phyloP scores from a whole-genome alignment of 1,140 invertebrate species.

The Heliconius congener region DNA sequence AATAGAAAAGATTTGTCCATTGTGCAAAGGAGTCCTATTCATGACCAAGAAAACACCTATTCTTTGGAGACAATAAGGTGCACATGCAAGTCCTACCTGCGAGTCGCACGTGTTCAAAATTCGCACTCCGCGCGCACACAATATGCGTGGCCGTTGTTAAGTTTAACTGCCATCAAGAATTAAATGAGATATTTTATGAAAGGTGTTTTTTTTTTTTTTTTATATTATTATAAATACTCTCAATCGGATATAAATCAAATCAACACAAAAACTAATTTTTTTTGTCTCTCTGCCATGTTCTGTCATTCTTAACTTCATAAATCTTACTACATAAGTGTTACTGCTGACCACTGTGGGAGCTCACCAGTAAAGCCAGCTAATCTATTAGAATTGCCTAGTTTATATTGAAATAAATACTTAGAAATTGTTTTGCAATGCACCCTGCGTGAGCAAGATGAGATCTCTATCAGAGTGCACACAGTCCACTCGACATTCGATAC shows the following conservation, averaged over 20 bases:
- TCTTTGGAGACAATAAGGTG: slow-evolving; percentile 63
- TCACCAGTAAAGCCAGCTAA: not conserved
- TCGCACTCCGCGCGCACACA: slow-evolving; percentile 62
- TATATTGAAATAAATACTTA: not conserved
- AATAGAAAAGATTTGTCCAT: slow-evolving; percentile 58
- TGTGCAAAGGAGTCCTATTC: slow-evolving; percentile 73
- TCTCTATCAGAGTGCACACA: slow-evolving; percentile 62
- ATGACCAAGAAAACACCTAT: slow-evolving; percentile 66
- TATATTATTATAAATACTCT: not conserved
- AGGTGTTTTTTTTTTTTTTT: slow-evolving; percentile 55
- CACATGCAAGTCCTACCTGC: slow-evolving; percentile 75
- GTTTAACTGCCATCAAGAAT: slow-evolving; percentile 43
- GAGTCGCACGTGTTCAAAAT: slow-evolving; percentile 75
- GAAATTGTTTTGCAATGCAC: not conserved
- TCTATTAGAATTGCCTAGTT: not conserved
- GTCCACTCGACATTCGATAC: slow-evolving; percentile 63
- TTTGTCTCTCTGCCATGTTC: too few species aligned
- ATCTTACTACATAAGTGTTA: not conserved
- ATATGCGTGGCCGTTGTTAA: slow-evolving; percentile 49
- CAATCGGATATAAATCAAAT: too few species aligned
- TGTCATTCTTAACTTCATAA: not conserved
- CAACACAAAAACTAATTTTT: not conserved
- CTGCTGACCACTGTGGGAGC: not conserved
- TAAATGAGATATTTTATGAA: slow-evolving; percentile 43
- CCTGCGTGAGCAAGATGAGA: slow-evolving; percentile 50